Conservation (phyloP, 1,140 invertebrate genomes). For the Dufourea novaeangliae region DNA sequence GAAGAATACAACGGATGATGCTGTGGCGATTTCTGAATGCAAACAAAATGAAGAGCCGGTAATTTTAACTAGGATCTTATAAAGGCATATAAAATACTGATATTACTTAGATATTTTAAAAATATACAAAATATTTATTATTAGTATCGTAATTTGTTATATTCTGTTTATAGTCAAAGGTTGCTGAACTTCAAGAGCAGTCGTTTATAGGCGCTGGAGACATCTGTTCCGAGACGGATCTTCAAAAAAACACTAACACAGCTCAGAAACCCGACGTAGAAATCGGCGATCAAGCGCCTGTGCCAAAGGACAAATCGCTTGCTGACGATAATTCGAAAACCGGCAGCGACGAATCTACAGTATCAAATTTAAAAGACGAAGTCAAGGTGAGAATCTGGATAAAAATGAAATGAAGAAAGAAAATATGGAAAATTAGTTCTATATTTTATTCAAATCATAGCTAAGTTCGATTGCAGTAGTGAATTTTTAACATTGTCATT, state of each 20-base stretch:
- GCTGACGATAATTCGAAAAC: background rate
- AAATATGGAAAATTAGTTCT: no score
- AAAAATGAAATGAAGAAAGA: no score
- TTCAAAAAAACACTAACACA: background rate
- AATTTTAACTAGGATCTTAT: background rate
- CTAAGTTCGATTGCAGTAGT: background rate
- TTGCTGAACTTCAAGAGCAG: background rate
- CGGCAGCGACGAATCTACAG: background rate
- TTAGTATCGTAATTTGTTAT: no score
- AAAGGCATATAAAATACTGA: no score
- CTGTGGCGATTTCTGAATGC: background rate
- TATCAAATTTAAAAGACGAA: constrained; percentile 35
- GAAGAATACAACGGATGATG: background rate
- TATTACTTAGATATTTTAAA: no score
- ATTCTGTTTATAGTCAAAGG: background rate
- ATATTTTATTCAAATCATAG: background rate
- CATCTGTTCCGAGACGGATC: background rate
- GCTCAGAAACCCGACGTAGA: background rate
- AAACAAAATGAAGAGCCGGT: background rate
- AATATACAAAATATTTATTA: no score
- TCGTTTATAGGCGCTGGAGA: constrained; percentile 16
- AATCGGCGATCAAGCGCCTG: background rate
- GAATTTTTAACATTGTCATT: background rate
- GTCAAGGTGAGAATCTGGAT: constrained; percentile 28
- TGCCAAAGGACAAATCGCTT: background rate